These are phyloP conservation scores for Microcebus griseorufus DNA, from an alignment of 2,113 vertebrate genomes.

Conservation along the genomic window DNA sequence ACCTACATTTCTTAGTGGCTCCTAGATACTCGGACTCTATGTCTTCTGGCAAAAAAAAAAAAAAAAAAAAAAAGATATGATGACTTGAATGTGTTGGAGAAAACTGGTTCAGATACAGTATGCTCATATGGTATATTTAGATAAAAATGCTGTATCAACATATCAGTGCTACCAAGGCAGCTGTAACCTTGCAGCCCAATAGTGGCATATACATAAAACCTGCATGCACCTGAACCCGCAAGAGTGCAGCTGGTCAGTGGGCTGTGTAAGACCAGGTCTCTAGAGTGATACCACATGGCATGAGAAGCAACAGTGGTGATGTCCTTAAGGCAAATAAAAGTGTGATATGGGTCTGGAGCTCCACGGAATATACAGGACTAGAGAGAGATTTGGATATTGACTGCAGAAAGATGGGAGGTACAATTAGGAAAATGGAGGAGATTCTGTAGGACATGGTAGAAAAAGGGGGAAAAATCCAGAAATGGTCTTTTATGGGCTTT, in stretches of 20 bases:
- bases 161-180: neutral
- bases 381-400: neutral
- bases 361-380: neutral
- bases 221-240: neutral
- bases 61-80: neutral
- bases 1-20: neutral
- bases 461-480: neutral
- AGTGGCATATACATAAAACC: neutral
- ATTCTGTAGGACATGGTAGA: neutral
- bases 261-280: neutral
- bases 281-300: neutral
- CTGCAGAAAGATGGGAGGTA: neutral
- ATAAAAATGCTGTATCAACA: neutral
- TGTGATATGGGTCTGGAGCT: neutral
- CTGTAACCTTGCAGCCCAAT: neutral
- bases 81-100: neutral
- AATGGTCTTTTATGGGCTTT: neutral
- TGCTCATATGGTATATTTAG: neutral
- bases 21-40: neutral
- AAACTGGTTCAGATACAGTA: neutral
- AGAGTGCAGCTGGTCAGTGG: neutral
- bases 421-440: neutral
- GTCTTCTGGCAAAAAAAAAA: neutral
- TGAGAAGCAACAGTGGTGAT: neutral
- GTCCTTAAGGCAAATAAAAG: neutral